Conservation (phyloP, 1,140 invertebrate genomes). For the Cherax quadricarinatus region DNA sequence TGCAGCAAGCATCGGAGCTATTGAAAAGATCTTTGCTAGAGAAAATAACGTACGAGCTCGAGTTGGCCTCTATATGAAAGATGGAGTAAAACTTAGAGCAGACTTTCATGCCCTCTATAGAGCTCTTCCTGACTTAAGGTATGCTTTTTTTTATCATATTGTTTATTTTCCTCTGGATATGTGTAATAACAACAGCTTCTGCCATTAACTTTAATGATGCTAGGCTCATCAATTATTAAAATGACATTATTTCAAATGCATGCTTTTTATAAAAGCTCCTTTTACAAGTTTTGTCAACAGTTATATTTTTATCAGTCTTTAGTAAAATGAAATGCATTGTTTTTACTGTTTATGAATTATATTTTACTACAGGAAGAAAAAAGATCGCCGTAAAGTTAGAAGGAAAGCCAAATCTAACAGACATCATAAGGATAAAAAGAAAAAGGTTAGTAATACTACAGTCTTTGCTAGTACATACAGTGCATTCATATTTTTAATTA, state of each 20-base stretch:
- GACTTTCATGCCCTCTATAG: conserved; percentile 70
- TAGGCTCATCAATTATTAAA: background rate
- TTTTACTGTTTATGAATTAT: no score
- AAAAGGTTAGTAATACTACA: conserved; percentile 36
- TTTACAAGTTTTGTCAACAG: no score
- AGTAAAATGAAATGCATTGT: no score
- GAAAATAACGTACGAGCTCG: conserved; percentile 68
- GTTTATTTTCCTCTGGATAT: background rate
- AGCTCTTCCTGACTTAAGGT: conserved; percentile 67
- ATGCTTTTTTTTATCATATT: background rate
- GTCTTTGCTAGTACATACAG: conserved; percentile 6
- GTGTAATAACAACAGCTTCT: background rate
- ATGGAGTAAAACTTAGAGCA: conserved; percentile 60
- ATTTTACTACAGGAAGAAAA: conserved; percentile 43
- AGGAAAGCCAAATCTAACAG: conserved; percentile 50
- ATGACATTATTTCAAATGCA: background rate
- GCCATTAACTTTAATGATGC: background rate
- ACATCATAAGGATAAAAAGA: conserved; percentile 60
- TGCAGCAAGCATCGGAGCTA: conserved; percentile 45
- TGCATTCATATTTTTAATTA: no score
- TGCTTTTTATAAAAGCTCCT: no score
- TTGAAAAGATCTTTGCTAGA: conserved; percentile 48
- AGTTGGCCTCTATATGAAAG: conserved; percentile 68
- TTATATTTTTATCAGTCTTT: no score
- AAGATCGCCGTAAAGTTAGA: conserved; percentile 53